phyloP scores from a whole-genome alignment of 2,888 invertebrate genomes.

The Pandemis corylana region DNA sequence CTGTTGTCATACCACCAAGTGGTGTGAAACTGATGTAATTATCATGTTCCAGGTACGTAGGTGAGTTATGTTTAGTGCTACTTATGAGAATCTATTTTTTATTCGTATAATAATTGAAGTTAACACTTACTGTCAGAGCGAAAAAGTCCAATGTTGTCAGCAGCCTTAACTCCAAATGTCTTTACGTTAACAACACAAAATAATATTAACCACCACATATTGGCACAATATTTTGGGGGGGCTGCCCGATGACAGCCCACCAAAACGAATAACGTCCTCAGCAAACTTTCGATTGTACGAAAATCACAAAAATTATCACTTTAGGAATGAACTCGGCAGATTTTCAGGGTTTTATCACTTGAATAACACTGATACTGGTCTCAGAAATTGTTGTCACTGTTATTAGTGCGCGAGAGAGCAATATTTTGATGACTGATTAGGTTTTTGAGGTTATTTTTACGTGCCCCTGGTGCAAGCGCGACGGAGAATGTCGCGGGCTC shows the following conservation, averaged over 20 bases:
- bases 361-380: constrained; percentile 60
- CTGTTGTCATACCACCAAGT: constrained; percentile 43
- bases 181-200: constrained; percentile 77
- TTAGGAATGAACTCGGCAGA: constrained; percentile 54
- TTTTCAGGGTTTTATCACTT: constrained; percentile 60
- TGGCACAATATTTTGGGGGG: constrained; percentile 81
- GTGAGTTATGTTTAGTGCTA: constrained; percentile 17
- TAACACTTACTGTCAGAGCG: constrained; percentile 69
- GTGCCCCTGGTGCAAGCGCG: constrained; percentile 82
- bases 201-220: constrained; percentile 82
- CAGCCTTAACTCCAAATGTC: constrained; percentile 72
- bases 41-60: not conserved
- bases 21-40: not conserved
- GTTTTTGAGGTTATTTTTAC: constrained; percentile 83
- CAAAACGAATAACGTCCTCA: constrained; percentile 77
- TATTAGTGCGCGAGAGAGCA: constrained; percentile 62
- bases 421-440: constrained; percentile 74
- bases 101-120: constrained; percentile 12
- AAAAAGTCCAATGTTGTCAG: constrained; percentile 65
- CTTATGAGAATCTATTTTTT: not conserved
- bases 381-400: constrained; percentile 65
- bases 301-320: constrained; percentile 72
- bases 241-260: constrained; percentile 84
- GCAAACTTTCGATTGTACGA: constrained; percentile 77
- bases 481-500: constrained; percentile 68